Conservation (phyloP, 1,140 invertebrate species). For the Homarus americanus region DNA sequence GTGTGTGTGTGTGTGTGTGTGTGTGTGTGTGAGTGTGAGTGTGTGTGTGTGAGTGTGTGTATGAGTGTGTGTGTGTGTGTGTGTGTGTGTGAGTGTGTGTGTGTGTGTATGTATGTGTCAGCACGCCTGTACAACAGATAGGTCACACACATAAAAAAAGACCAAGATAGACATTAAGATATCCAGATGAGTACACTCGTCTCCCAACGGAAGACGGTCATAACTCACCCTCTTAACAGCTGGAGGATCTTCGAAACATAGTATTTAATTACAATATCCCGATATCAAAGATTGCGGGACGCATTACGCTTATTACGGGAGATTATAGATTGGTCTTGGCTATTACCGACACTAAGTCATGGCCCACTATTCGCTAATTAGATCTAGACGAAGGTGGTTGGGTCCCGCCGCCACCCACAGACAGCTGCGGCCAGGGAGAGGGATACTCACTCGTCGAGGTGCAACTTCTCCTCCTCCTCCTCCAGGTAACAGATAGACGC, state of each 20-base stretch:
- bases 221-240: constrained; percentile 29
- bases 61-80: background rate
- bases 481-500: too few relatives aligned
- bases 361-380: constrained; percentile 37
- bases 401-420: too few relatives aligned
- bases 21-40: too few relatives aligned
- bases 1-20: background rate
- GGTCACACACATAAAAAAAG: background rate
- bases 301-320: constrained; percentile 47
- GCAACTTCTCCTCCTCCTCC: too few relatives aligned
- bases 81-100: constrained; percentile 2
- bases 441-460: too few relatives aligned
- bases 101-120: constrained; percentile 14
- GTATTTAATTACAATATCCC: constrained; percentile 52
- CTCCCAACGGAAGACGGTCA: constrained; percentile 8
- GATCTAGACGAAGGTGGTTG: background rate
- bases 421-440: background rate
- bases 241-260: constrained; percentile 23
- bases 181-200: background rate
- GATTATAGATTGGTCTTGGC: constrained; percentile 52
- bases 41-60: too few relatives aligned
- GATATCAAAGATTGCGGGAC: constrained; percentile 45
- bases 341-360: constrained; percentile 54
- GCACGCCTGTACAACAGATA: too few relatives aligned
- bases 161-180: background rate